Conservation (phyloP, 2,797 vertebrate genomes). For the Gymnothorax javanicus region DNA sequence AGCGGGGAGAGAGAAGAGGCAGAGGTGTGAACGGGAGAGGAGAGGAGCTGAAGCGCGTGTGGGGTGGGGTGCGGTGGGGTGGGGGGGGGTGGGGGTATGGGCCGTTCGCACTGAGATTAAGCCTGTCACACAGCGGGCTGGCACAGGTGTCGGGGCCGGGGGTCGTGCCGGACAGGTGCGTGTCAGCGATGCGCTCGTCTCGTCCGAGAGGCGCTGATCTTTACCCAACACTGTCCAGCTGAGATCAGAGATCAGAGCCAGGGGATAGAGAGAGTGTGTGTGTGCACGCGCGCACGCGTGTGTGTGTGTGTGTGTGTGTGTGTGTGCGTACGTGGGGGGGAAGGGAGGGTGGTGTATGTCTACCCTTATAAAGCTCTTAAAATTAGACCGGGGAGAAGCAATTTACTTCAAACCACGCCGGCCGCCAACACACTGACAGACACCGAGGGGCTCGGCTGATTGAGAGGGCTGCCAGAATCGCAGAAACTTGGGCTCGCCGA, state of each 20-base stretch:
- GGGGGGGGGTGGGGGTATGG: too few relatives aligned
- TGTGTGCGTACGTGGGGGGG: too few relatives aligned
- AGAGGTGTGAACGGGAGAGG: not conserved
- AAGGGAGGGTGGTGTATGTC: not conserved
- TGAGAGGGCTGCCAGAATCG: not conserved
- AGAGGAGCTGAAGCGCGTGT: not conserved
- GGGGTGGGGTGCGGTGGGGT: not conserved
- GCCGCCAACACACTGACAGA: slow-evolving; percentile 30
- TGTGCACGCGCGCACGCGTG: too few relatives aligned
- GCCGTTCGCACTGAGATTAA: slow-evolving; percentile 37
- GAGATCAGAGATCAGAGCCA: not conserved
- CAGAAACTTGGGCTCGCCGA: slow-evolving; percentile 5
- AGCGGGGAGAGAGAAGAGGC: not conserved
- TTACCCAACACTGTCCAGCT: slow-evolving; percentile 20
- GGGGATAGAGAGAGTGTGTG: not conserved
- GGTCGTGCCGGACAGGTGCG: slow-evolving; percentile 23
- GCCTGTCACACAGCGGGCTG: slow-evolving; percentile 39
- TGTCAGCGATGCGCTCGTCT: slow-evolving; percentile 32
- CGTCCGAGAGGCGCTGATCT: not conserved
- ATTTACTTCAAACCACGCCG: slow-evolving; percentile 44
- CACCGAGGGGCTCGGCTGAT: slow-evolving; percentile 25
- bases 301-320: too few relatives aligned
- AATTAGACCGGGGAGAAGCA: slow-evolving; percentile 46
- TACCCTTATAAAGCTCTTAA: slow-evolving; percentile 38
- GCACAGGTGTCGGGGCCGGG: slow-evolving; percentile 40